Base-by-base conservation (phyloP, 2,888 invertebrate species). In the Pseudoips prasinana region DNA sequence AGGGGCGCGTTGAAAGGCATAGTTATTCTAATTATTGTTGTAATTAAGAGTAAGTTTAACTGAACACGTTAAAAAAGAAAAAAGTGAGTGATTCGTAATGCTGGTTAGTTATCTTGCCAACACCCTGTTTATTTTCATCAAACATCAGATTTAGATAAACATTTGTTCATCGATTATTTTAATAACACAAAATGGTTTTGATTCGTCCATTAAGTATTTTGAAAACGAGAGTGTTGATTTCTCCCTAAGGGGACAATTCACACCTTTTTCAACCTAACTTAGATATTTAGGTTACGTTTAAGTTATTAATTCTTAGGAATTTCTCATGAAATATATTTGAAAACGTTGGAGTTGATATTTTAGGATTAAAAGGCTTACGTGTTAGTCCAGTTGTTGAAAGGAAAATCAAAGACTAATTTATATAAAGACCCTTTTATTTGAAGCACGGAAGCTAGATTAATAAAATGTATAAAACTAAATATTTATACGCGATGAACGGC, bases 161-260 rank as follows among this genome's bases (percentile, higher is more conserved):
- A 42, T 58, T 58, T 59, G 55, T 46, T 58, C 52, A 62, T 57
- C 67, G 47, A 73, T 73, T 73, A 76, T 65, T 62, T 71, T 74
- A 74, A 73, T 77, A 44, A 58, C 45, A 62, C 36, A 25, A 67
- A 68, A 66, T 46, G 37, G 49, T 35, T 54, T 52, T 42, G 59
- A 58, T 64, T 49, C 39, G 34, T 40, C 54, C 38, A 52, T 64
- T 49, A 41, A 44, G 48, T 54, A 46, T 61, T 60, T 56, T 24
- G 35, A 45, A 22, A 62, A 35, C 52, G 46, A 58, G 58, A 52
- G 78, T 79, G 79, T 77, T 79, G 77, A 80, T 67, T 64, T 67
- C 51, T 45, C 62, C 80, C 68, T 20, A 1, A 18, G 56, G 80
- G 65, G 39, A 39, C 55, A 61, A 72, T 73, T 72, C 61, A 70